phyloP scores from a whole-genome alignment of 2,888 invertebrate species.

The Xestia rhomboidea region DNA sequence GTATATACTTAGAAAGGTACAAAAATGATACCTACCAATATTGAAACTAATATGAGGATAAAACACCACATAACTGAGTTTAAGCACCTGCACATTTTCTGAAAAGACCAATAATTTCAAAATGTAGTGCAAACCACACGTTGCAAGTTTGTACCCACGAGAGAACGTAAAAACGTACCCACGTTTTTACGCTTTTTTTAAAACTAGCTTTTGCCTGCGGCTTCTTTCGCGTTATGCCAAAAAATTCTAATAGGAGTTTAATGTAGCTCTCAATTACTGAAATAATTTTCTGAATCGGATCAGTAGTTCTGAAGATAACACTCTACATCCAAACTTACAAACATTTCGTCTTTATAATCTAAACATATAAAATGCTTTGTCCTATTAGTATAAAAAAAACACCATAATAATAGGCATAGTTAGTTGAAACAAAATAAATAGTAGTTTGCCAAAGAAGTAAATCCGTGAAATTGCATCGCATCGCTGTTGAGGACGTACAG shows the following conservation, averaged over 20 bases:
- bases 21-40: background rate
- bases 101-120: constrained; percentile 8
- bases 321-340: background rate
- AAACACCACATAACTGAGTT: background rate
- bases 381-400: too few relatives aligned
- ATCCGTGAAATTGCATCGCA: background rate
- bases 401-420: too few relatives aligned
- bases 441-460: background rate
- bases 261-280: background rate
- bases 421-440: too few relatives aligned
- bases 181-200: background rate
- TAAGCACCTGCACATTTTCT: constrained; percentile 3
- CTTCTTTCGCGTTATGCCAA: background rate
- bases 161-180: too few relatives aligned
- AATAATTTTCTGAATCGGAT: background rate
- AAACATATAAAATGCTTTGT: too few relatives aligned
- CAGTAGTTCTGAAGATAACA: background rate
- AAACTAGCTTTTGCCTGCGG: background rate
- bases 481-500: background rate
- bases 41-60: background rate
- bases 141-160: background rate
- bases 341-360: too few relatives aligned
- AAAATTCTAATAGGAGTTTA: background rate
- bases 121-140: background rate
- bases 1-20: constrained; percentile 7